Evolutionary conservation across 1,140 invertebrate genomes (phyloP).

Genomic region (Coenobita brevimanus): DNA sequence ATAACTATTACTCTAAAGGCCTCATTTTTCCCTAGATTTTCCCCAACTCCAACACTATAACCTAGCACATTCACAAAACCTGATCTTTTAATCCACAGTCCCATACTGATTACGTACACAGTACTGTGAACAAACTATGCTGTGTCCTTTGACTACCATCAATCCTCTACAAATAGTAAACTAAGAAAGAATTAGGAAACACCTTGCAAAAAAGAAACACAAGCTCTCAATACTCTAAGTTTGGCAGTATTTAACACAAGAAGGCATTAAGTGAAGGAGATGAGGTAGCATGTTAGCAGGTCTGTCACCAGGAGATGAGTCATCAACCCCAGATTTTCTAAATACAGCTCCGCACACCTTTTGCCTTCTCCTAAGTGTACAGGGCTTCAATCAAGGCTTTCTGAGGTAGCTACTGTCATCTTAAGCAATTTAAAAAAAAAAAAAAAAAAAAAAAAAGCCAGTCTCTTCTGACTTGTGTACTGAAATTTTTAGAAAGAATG

Average conservation of each 20-base stretch:
- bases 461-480: not conserved
- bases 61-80: too few relatives aligned
- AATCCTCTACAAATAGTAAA: slow-evolving; percentile 12
- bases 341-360: slow-evolving; percentile 40
- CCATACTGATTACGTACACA: too few relatives aligned
- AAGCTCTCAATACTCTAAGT: slow-evolving; percentile 45
- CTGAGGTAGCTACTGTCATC: slow-evolving; percentile 25
- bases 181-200: slow-evolving; percentile 25
- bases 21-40: too few relatives aligned
- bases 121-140: too few relatives aligned
- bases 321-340: slow-evolving; percentile 11
- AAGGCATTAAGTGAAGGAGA: slow-evolving; percentile 35
- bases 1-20: too few relatives aligned
- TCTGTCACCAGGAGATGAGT: slow-evolving; percentile 15
- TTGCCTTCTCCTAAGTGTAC: slow-evolving; percentile 41
- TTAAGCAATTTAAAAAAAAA: not conserved
- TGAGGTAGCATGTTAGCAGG: slow-evolving; percentile 20
- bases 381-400: slow-evolving; percentile 49
- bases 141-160: too few relatives aligned
- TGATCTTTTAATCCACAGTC: too few relatives aligned
- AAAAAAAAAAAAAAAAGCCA: not conserved
- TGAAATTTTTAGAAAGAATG: too few relatives aligned
- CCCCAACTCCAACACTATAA: too few relatives aligned
- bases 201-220: slow-evolving; percentile 43
- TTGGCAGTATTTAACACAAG: slow-evolving; percentile 35